These are phyloP conservation scores for Eulithis prunata DNA, from an alignment of 2,888 invertebrate species.

Conservation along the genomic window DNA sequence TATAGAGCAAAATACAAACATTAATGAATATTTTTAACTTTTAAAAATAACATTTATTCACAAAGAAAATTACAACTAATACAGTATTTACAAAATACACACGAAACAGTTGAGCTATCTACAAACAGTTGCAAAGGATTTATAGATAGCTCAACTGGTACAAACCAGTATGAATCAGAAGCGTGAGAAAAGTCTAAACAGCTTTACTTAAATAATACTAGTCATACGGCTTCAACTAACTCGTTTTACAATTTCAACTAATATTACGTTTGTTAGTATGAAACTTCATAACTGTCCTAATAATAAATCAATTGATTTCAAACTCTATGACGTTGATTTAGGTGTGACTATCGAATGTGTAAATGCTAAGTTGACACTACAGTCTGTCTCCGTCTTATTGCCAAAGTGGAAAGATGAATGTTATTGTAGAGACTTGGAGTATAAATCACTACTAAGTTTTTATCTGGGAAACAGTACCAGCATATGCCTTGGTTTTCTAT, in stretches of 20 bases:
- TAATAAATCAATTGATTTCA: slow-evolving; percentile 31
- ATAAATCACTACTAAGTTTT: neutral
- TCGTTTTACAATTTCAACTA: slow-evolving; percentile 27
- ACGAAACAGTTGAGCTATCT: too few species aligned
- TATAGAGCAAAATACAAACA: neutral
- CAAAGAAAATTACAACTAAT: too few species aligned
- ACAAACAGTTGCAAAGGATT: too few species aligned
- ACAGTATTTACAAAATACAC: too few species aligned
- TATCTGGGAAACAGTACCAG: too few species aligned
- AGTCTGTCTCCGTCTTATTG: slow-evolving; percentile 32
- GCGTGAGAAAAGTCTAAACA: neutral
- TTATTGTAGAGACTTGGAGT: slow-evolving; percentile 23
- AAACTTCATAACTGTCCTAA: slow-evolving; percentile 18
- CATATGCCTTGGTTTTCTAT: too few species aligned
- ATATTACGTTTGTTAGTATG: slow-evolving; percentile 31
- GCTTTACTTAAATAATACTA: slow-evolving; percentile 52
- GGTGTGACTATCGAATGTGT: slow-evolving; percentile 23
- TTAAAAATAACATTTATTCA: too few species aligned
- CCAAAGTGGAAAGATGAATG: slow-evolving; percentile 32
- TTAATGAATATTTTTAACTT: too few species aligned
- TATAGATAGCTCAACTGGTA: too few species aligned
- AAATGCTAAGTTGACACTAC: slow-evolving; percentile 24
- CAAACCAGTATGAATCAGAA: too few species aligned
- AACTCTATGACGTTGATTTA: slow-evolving; percentile 31
- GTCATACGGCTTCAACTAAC: slow-evolving; percentile 59